These are phyloP conservation scores for Pluvianellus socialis DNA, from an alignment of 2,113 vertebrate species.

Conservation along the genomic window DNA sequence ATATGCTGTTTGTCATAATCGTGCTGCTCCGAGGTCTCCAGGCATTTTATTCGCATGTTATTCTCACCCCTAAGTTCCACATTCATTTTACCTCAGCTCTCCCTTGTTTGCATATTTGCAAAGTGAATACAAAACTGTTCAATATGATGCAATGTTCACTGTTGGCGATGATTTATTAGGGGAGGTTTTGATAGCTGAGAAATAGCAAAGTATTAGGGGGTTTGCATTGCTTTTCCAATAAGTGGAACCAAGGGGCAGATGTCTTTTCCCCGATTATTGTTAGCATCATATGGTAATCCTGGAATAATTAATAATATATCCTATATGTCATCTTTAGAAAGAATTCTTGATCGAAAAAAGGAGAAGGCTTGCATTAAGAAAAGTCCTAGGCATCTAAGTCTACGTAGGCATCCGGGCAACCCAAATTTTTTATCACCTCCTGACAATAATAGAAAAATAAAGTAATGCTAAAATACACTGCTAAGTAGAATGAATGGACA, in stretches of 20 bases:
- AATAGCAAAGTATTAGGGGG: neutral
- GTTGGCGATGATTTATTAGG: conserved; percentile 19
- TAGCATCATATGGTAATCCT: neutral
- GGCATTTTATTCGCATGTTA: neutral
- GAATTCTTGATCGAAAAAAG: neutral
- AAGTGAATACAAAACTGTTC: conserved; percentile 54
- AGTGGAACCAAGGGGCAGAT: conserved; percentile 25
- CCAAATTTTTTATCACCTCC: neutral
- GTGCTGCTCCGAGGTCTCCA: neutral
- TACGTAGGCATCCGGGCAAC: neutral
- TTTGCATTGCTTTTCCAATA: neutral
- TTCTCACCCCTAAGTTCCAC: conserved; percentile 22
- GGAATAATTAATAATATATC: neutral
- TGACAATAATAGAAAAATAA: neutral
- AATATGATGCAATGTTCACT: conserved; percentile 21
- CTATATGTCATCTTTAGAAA: neutral
- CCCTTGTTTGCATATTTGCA: conserved; percentile 47
- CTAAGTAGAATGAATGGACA: neutral
- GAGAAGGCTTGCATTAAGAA: neutral
- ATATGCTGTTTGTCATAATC: neutral
- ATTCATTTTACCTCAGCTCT: conserved; percentile 56
- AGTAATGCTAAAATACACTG: neutral
- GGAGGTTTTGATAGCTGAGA: conserved; percentile 11
- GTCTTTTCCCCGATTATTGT: neutral
- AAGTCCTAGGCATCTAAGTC: neutral